A percentile compares a stretch with the other conserved stretches of the same genome.
Conservation (phyloP, 2,113 vertebrate genomes). For the Microtus richardsoni region DNA sequence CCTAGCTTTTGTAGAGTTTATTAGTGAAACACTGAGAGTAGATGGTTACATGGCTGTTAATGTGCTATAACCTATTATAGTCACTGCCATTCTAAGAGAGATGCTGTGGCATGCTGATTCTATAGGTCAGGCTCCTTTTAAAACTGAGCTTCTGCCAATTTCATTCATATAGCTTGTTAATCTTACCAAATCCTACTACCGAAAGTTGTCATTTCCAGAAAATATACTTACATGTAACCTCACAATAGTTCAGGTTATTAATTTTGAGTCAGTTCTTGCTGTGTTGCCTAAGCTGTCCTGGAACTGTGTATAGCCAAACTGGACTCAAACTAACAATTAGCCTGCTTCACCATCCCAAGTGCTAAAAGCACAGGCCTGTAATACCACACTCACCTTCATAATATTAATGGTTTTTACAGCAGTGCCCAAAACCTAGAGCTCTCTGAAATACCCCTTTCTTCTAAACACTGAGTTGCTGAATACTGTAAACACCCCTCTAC, state of each 20-base stretch:
- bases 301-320: neutral
- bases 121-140: conserved; percentile 1
- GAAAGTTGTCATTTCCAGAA: conserved; percentile 35
- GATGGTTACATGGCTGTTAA: neutral
- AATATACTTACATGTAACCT: conserved; percentile 4
- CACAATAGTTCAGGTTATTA: neutral
- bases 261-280: neutral
- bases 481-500: conserved; percentile 14
- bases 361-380: neutral
- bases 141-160: conserved; percentile 35
- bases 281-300: neutral
- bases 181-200: neutral
- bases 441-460: conserved; percentile 33
- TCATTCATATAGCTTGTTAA: conserved; percentile 13
- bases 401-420: neutral
- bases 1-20: neutral
- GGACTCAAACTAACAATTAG: neutral
- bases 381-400: neutral
- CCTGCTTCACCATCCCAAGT: neutral
- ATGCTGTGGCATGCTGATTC: neutral
- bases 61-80: neutral
- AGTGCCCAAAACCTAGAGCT: conserved; percentile 26
- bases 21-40: neutral
- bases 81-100: neutral
- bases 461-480: neutral